A percentile compares a stretch with the other conserved stretches of the same genome.
Conservation (phyloP, 2,797 vertebrate genomes). For the Borostomias antarcticus region DNA sequence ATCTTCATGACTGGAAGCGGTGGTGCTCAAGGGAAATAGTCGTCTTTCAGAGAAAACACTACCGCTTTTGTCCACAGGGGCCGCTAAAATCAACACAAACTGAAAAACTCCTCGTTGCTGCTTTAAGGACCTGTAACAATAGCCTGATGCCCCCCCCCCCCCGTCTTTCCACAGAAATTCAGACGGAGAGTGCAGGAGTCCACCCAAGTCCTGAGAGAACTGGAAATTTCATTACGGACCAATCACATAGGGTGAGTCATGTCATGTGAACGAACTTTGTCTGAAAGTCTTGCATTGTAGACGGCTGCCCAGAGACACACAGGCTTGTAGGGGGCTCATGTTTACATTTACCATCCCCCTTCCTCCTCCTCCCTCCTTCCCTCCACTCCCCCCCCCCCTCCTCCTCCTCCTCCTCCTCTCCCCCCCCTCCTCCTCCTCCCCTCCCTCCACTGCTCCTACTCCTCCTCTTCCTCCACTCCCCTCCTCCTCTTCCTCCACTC, state of each 20-base stretch:
- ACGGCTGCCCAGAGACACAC: conserved; percentile 57
- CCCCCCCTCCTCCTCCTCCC: too few relatives aligned
- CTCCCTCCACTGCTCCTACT: too few relatives aligned
- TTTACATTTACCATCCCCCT: conserved; percentile 27
- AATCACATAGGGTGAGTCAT: conserved; percentile 97
- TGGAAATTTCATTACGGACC: conserved; percentile 98
- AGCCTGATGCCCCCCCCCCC: conserved; percentile 29
- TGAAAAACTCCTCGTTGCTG: too few relatives aligned
- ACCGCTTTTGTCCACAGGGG: too few relatives aligned
- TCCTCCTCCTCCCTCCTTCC: conserved; percentile 27
- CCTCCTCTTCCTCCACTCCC: too few relatives aligned
- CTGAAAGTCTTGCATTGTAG: conserved; percentile 25
- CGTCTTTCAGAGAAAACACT: too few relatives aligned
- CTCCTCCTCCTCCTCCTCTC: too few relatives aligned
- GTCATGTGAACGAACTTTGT: conserved; percentile 24
- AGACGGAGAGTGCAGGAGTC: conserved; percentile 97
- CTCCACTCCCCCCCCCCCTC: background rate
- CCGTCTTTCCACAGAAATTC: conserved; percentile 86
- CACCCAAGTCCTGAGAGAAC: conserved; percentile 96
- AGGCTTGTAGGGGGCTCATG: conserved; percentile 22
- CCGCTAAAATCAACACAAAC: too few relatives aligned
- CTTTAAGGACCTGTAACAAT: background rate
- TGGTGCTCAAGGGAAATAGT: too few relatives aligned
- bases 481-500: too few relatives aligned
- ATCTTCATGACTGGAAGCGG: too few relatives aligned